A percentile compares a stretch with the other conserved stretches of the same genome.
Conservation (phyloP, 2,113 vertebrate species). For the Pardalotus punctatus region DNA sequence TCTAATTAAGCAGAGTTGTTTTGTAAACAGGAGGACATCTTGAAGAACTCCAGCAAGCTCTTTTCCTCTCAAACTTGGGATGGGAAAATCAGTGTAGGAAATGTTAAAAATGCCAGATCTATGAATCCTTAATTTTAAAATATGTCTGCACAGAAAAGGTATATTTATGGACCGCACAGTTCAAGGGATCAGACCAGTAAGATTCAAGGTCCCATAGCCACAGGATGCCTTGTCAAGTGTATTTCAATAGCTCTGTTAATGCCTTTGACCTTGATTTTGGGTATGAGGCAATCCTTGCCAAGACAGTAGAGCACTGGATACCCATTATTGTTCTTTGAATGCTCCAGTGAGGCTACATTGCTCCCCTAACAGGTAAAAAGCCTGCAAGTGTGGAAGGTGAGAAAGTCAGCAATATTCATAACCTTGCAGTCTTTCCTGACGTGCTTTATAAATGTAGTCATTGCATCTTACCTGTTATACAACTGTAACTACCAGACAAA, state of each 20-base stretch:
- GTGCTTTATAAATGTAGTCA: neutral
- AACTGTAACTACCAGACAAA: neutral
- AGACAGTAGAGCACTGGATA: neutral
- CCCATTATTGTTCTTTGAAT: neutral
- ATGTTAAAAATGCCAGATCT: neutral
- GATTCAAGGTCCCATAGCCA: neutral
- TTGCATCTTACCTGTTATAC: neutral
- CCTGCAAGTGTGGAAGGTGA: neutral
- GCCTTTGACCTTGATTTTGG: neutral
- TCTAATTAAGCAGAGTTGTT: neutral
- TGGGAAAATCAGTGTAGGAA: neutral
- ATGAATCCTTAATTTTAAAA: neutral
- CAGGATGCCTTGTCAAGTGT: neutral
- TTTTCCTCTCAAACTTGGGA: neutral
- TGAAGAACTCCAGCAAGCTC: neutral
- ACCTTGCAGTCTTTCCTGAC: neutral
- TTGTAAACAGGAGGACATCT: neutral
- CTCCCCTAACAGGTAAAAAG: neutral
- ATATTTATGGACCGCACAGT: neutral
- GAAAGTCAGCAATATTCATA: neutral
- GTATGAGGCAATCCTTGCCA: neutral
- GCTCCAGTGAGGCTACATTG: neutral
- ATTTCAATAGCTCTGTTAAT: neutral
- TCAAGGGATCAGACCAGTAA: neutral
- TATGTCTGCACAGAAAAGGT: neutral